Base-by-base conservation (phyloP, 2,797 vertebrate species). In the Ptychadena robeensis region DNA sequence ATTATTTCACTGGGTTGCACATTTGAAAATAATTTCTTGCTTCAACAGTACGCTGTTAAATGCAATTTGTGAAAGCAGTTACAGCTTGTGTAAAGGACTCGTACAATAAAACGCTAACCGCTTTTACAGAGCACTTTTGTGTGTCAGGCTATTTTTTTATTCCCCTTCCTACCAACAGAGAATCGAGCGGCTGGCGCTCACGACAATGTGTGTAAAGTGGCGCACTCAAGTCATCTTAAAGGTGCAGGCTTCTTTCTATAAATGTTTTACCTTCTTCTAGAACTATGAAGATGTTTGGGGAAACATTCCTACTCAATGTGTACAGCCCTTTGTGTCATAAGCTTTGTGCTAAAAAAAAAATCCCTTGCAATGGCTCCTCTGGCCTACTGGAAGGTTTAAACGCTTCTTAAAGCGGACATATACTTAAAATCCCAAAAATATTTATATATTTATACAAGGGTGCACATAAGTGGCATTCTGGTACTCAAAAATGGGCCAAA, bases 1-100 rank as follows among this genome's bases (percentile, higher is more conserved):
- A 66, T 53, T 37, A 72, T 77, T 82, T 83, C 59, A 38, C 38
- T 53, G 74, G 74, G 38, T 78, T 72, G 68, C 81, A 70, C 67
- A 72, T 83, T 78, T 66, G 68, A 83, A 79, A 78, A 78, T 66
- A 30, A 82, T 82, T 83, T 83, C 74, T 82, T 61, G 63, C 73
- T 68, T 83, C 59, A 53, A 44, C 68, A 78, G 37, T 53, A 25
- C 66, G 74, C 68, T 78, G 35, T 38, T 68, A n/a, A 82, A 75
- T 61, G 40, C 65, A 69, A 82, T 75, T 69, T 68, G 22, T 59
- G 48, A 75, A 28, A 59, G 72, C 65, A 25, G 48, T 82, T 61
- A 65, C 30, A 65, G 74, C 14, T 57, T 38, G 63, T 68, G 53
- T 70, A 31, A 76, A 61, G 65, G 32, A 44, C 63, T 76, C 48